These are phyloP conservation scores for Pelobates cultripes DNA, from an alignment of 2,797 vertebrate genomes.

Conservation along the genomic window DNA sequence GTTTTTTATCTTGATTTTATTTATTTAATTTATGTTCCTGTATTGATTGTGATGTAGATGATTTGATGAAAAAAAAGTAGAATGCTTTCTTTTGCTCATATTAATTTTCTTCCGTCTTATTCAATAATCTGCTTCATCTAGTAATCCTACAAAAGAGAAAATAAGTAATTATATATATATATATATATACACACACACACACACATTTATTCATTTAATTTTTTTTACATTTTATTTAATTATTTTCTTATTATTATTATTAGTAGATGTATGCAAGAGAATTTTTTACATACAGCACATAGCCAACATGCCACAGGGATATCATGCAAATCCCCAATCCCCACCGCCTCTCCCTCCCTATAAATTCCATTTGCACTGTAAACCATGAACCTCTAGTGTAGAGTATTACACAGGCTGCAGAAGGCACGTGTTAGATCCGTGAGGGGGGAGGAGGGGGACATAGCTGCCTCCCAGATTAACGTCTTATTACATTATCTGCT, in stretches of 20 bases:
- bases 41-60: no score
- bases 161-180: not conserved
- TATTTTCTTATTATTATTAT: no score
- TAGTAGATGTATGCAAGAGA: no score
- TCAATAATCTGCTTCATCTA: not conserved
- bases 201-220: no score
- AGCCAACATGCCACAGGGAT: no score
- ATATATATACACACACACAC: no score
- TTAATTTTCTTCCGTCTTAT: not conserved
- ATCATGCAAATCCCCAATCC: no score
- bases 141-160: slow-evolving; percentile 19
- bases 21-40: no score
- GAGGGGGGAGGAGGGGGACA: not conserved
- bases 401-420: slow-evolving; percentile 7
- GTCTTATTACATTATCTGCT: slow-evolving; percentile 49
- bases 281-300: no score
- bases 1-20: no score
- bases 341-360: no score
- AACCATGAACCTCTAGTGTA: slow-evolving; percentile 7
- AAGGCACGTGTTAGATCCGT: slow-evolving; percentile 32
- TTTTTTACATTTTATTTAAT: no score
- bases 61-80: not conserved
- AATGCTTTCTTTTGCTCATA: slow-evolving; percentile 4
- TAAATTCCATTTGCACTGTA: slow-evolving; percentile 12
- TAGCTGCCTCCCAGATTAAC: slow-evolving; percentile 34